Evolutionary conservation across 2,888 invertebrate species (phyloP).

Genomic region (Hirtodrosophila duncani): DNA sequence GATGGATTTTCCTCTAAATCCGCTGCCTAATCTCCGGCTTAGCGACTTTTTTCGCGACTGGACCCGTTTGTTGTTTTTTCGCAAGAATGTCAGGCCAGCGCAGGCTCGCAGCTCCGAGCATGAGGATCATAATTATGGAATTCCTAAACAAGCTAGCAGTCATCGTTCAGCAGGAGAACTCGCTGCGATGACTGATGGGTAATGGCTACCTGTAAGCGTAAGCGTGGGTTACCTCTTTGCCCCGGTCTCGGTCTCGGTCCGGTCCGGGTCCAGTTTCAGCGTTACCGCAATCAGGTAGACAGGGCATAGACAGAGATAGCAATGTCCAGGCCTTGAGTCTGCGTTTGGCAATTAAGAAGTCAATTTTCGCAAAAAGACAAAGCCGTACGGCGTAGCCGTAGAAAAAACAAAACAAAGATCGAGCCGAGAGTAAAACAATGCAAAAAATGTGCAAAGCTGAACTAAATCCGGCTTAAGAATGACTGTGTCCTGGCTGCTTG

Average conservation of each 20-base stretch:
- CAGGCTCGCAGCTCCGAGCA: conserved; percentile 37
- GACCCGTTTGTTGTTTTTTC: conserved; percentile 41
- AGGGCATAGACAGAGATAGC: background rate
- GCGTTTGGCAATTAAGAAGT: conserved; percentile 70
- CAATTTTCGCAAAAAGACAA: conserved; percentile 58
- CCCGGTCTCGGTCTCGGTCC: background rate
- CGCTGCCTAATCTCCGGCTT: conserved; percentile 59
- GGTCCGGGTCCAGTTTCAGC: conserved; percentile 19
- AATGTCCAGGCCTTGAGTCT: conserved; percentile 13
- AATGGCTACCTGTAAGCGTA: conserved; percentile 68
- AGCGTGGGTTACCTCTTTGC: conserved; percentile 60
- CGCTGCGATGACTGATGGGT: too few relatives aligned
- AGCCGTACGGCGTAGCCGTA: conserved; percentile 7
- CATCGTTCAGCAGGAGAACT: conserved; percentile 13
- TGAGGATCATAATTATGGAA: conserved; percentile 74
- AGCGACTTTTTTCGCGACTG: conserved; percentile 61
- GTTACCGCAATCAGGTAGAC: conserved; percentile 15
- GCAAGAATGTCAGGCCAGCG: too few relatives aligned
- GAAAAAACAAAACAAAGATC: conserved; percentile 42
- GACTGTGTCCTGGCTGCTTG: conserved; percentile 34
- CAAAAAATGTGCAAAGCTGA: conserved; percentile 64
- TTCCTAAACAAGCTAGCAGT: conserved; percentile 60
- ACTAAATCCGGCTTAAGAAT: conserved; percentile 73
- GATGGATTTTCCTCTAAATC: conserved; percentile 74
- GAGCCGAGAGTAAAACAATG: conserved; percentile 41